Conservation (phyloP, 2,888 invertebrate species). For the Helobdella robusta region DNA sequence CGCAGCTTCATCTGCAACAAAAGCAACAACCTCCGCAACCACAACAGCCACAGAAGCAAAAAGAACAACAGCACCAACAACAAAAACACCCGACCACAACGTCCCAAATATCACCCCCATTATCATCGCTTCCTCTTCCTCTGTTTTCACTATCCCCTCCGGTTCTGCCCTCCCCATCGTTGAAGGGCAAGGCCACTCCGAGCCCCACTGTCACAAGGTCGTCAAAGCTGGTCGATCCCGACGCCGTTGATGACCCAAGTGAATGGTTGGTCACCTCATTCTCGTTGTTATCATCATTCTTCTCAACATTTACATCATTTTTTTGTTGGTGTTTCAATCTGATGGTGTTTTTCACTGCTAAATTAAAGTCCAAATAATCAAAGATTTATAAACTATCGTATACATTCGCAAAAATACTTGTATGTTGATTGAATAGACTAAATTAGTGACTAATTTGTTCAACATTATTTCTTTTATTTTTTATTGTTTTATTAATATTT, state of each 20-base stretch:
- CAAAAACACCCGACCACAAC: neutral
- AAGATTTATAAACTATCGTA: no score
- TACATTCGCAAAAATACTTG: no score
- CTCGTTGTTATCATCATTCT: no score
- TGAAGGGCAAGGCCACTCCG: neutral
- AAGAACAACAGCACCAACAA: neutral
- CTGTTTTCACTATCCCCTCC: neutral
- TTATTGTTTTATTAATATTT: no score
- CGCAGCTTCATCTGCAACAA: neutral
- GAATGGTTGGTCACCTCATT: neutral
- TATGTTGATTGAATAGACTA: no score
- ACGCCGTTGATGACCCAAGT: neutral
- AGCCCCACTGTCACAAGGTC: neutral
- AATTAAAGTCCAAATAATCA: no score
- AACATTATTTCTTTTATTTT: no score
- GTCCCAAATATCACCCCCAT: neutral
- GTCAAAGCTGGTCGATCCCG: neutral
- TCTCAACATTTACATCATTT: no score
- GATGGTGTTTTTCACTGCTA: no score
- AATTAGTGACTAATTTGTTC: no score
- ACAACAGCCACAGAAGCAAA: no score
- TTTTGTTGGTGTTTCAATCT: no score
- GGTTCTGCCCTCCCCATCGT: neutral
- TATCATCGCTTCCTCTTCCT: neutral
- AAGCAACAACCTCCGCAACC: neutral